Base-by-base conservation (phyloP, 2,888 invertebrate species). In the Microctonus hyperodae region DNA sequence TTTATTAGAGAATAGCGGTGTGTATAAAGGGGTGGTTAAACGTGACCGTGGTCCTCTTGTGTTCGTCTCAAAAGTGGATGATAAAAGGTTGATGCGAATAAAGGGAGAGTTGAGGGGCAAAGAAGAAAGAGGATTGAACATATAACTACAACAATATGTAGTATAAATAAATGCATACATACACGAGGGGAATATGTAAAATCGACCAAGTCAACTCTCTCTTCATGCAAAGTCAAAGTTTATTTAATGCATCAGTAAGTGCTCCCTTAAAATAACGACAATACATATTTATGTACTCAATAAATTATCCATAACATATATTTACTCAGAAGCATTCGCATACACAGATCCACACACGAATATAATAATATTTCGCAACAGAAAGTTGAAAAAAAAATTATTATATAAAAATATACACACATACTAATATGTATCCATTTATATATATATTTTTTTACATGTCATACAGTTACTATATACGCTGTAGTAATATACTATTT, bases 201-300 rank as follows among this genome's bases (percentile, higher is more conserved):
- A 77, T 76, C 73, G 69, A 63, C 73, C 65, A 72, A 69, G 74
- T 20, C 44, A 44, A 44, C 16, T 4, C 16, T n/a, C 75, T 28
- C 22, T 37, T 37, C 23, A 75, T 76, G 77, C 40, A 74, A 76
- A 75, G 75, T 77, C 76, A 78, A 78, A 78, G 79, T 79, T 75
- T 78, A 74, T 79, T 81, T 81, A 78, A 79, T 80, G 78, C 78
- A 78, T 79, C 76, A 77, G 76, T 44, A 76, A 79, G 79, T 80
- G 74, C 75, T 74, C 77, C 76, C 77, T 44, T 44, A n/a, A 44
- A 6, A 16, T 1, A 44, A 44, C 44, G 16, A 20, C 16, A 44
- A 44, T 16, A 44, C 7, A 10, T 35, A 35, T 44, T 16, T 44
- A 44, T 44, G 6, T 16, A 20, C 6, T 16, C 1, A 44, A n/a